These are phyloP conservation scores for Drosophila navojoa DNA, from an alignment of 1,140 invertebrate species.

Conservation along the genomic window DNA sequence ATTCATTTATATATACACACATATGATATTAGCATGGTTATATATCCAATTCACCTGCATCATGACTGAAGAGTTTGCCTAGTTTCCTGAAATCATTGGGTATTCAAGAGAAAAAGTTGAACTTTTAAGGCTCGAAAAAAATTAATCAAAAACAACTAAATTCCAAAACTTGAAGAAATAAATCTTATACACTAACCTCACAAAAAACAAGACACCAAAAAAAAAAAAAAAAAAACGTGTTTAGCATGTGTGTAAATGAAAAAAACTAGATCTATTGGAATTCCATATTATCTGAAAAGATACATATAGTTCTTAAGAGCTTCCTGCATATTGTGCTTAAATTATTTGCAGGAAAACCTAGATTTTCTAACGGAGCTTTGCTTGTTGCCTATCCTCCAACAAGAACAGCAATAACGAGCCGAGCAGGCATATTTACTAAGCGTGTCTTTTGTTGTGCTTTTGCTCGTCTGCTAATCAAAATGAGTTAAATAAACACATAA, in stretches of 20 bases:
- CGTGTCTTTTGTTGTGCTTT: slow-evolving; percentile 62
- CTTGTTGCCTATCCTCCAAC: not conserved
- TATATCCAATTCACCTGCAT: not conserved
- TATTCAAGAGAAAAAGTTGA: slow-evolving; percentile 1
- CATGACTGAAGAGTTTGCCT: not conserved
- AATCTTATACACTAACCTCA: slow-evolving; percentile 15
- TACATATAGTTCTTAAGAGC: too few relatives aligned
- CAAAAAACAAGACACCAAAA: not conserved
- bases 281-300: too few relatives aligned
- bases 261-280: not conserved
- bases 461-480: slow-evolving; percentile 76
- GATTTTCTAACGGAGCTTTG: slow-evolving; percentile 9
- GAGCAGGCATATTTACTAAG: slow-evolving; percentile 13
- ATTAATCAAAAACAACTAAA: slow-evolving; percentile 21
- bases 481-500: slow-evolving; percentile 83
- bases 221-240: not conserved
- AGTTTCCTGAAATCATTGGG: slow-evolving; percentile 4
- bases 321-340: not conserved
- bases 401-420: not conserved
- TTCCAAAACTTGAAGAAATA: slow-evolving; percentile 34
- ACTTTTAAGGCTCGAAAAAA: slow-evolving; percentile 1
- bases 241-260: not conserved
- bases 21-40: not conserved
- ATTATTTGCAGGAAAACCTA: not conserved
- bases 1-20: not conserved